Percentiles rank a stretch among this genome's conserved stretches.
These are phyloP conservation scores for Cylas formicarius DNA, from an alignment of 1,140 invertebrate species.

Conservation along the genomic window DNA sequence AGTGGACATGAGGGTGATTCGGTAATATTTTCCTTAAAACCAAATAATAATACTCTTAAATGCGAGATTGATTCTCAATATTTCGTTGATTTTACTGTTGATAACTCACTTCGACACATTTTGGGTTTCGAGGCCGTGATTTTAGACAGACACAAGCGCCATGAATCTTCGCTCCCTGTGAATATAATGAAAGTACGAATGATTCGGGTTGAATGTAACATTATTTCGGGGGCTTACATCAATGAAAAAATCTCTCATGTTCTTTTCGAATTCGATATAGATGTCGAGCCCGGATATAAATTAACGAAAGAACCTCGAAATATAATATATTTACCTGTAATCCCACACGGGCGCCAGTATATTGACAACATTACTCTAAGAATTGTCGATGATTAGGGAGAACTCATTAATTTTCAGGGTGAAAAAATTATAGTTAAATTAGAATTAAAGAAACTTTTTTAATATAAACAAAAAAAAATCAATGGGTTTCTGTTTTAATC, in stretches of 20 bases:
- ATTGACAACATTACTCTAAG: slow-evolving; percentile 12
- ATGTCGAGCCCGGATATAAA: slow-evolving; percentile 14
- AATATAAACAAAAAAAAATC: too few species aligned
- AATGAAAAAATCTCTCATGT: slow-evolving; percentile 11
- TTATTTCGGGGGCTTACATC: slow-evolving; percentile 13
- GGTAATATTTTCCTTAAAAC: slow-evolving; percentile 10
- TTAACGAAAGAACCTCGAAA: slow-evolving; percentile 13
- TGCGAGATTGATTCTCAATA: slow-evolving; percentile 11
- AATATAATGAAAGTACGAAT: slow-evolving; percentile 17
- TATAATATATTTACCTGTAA: slow-evolving; percentile 16
- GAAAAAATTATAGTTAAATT: slow-evolving; percentile 14
- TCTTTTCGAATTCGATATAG: slow-evolving; percentile 14
- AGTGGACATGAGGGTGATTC: too few species aligned
- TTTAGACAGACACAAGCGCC: neutral
- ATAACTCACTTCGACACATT: neutral
- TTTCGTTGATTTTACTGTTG: slow-evolving; percentile 9
- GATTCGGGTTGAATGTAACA: slow-evolving; percentile 14
- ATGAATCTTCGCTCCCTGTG: slow-evolving; percentile 12
- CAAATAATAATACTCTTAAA: slow-evolving; percentile 18
- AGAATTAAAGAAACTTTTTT: slow-evolving; percentile 6
- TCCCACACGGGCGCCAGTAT: slow-evolving; percentile 6
- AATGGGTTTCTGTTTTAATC: too few species aligned
- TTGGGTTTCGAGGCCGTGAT: slow-evolving; percentile 7
- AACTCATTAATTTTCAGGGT: slow-evolving; percentile 4
- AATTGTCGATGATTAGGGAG: slow-evolving; percentile 10